A percentile compares a stretch with the other conserved stretches of the same genome.
Conservation (phyloP, 2,113 vertebrate species). For the Sterna hirundo region DNA sequence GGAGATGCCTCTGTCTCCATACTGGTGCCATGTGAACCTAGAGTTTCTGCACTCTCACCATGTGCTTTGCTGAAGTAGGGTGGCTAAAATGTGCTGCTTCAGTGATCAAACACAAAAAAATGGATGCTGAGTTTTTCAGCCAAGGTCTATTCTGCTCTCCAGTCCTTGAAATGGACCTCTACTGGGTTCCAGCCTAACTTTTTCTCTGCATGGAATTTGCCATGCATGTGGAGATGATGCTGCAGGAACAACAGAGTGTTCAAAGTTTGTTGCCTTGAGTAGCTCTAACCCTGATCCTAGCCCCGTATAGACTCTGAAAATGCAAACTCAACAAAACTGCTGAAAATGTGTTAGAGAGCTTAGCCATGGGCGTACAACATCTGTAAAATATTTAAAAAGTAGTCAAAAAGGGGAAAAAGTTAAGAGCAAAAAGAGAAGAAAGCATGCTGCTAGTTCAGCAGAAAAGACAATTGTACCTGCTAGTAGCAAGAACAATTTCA, state of each 20-base stretch:
- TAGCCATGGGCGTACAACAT: not conserved
- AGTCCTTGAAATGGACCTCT: not conserved
- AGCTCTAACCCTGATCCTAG: not conserved
- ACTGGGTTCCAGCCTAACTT: not conserved
- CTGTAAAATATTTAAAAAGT: conserved; percentile 40
- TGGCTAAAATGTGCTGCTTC: not conserved
- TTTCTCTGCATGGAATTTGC: not conserved
- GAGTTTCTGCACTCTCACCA: not conserved
- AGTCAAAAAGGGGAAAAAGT: not conserved
- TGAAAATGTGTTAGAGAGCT: not conserved
- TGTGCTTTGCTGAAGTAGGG: not conserved
- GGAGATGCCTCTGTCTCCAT: not conserved
- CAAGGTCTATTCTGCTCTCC: not conserved
- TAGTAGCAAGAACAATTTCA: not conserved
- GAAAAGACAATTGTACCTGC: conserved; percentile 28
- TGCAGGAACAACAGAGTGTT: not conserved
- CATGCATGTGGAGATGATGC: not conserved
- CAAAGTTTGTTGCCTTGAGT: not conserved
- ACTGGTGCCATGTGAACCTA: not conserved
- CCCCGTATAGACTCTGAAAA: not conserved
- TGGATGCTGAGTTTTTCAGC: not conserved
- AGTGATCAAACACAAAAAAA: not conserved
- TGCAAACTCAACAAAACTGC: not conserved
- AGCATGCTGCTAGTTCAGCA: not conserved
- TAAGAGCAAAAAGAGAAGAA: not conserved